Evolutionary conservation across 2,888 invertebrate species (phyloP).

Genomic region (Agrotis segetum): DNA sequence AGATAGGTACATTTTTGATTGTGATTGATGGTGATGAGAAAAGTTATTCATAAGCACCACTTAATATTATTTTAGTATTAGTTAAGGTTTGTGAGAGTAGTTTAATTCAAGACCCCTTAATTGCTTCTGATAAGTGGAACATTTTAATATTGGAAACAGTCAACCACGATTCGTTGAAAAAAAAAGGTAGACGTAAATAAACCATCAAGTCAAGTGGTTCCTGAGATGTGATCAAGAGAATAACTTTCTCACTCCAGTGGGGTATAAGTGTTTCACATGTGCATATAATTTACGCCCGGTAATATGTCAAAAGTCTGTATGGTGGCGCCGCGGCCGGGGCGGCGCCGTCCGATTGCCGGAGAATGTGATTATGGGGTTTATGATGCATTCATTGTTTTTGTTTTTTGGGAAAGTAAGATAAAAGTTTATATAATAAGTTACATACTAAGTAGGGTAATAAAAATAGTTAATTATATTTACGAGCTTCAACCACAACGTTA

Average conservation of each 20-base stretch:
- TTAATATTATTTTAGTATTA: background rate
- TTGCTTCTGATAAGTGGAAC: background rate
- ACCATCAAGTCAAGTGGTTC: slow-evolving; percentile 3
- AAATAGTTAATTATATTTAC: too few relatives aligned
- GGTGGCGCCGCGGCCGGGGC: background rate
- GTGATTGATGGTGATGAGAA: too few relatives aligned
- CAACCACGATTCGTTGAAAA: background rate
- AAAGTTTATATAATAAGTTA: too few relatives aligned
- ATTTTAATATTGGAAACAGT: background rate
- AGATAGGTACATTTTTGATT: too few relatives aligned
- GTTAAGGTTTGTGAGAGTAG: too few relatives aligned
- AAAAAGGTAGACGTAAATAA: background rate
- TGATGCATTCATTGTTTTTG: background rate
- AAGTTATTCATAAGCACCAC: background rate
- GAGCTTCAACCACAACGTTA: too few relatives aligned
- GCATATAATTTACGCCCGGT: background rate
- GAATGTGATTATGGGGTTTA: background rate
- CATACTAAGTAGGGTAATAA: too few relatives aligned
- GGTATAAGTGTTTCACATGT: background rate
- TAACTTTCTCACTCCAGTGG: background rate
- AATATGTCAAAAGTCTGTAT: background rate
- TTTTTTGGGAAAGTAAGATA: background rate
- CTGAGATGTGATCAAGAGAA: slow-evolving; percentile 7
- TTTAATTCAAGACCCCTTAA: background rate
- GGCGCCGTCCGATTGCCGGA: too few relatives aligned